A percentile compares a stretch with the other conserved stretches of the same genome.
Conservation (phyloP, 1,140 invertebrate genomes). For the Drosophila bocki region DNA sequence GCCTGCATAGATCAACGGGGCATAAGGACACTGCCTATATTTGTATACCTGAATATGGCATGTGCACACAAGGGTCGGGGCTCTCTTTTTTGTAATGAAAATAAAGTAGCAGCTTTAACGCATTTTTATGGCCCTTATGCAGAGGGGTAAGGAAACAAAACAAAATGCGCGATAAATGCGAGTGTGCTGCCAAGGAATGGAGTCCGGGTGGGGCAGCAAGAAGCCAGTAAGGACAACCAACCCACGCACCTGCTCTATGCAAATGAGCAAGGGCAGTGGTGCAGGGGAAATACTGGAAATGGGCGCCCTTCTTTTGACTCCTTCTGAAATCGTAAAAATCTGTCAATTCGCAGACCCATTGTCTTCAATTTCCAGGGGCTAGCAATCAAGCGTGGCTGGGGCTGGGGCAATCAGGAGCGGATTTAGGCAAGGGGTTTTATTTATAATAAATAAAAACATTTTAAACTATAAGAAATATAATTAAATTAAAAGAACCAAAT, state of each 20-base stretch:
- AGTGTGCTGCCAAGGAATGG: slow-evolving; percentile 4
- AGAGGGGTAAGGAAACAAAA: slow-evolving; percentile 20
- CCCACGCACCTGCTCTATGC: slow-evolving; percentile 58
- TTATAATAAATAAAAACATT: background rate
- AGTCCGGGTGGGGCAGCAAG: background rate
- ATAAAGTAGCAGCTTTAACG: slow-evolving; percentile 81
- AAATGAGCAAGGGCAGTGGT: slow-evolving; percentile 46
- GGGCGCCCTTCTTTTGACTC: background rate
- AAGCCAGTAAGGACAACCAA: background rate
- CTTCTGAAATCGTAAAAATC: slow-evolving; percentile 67
- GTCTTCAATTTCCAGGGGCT: slow-evolving; percentile 65
- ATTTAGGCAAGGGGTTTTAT: background rate
- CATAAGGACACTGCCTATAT: slow-evolving; percentile 19
- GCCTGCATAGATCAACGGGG: slow-evolving; percentile 63
- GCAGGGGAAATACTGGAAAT: background rate
- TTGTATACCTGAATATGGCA: background rate
- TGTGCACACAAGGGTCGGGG: background rate
- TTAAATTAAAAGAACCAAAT: no score
- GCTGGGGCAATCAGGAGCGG: background rate
- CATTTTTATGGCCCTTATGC: slow-evolving; percentile 69
- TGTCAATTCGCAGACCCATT: slow-evolving; percentile 76
- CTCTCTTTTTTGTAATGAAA: slow-evolving; percentile 58
- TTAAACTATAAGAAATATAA: no score
- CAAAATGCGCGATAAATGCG: slow-evolving; percentile 49
- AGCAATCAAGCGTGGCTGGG: slow-evolving; percentile 23